Percentiles rank a stretch among this genome's conserved stretches.
Conservation (phyloP, 1,140 invertebrate species). For the Lasioglossum albipes region DNA sequence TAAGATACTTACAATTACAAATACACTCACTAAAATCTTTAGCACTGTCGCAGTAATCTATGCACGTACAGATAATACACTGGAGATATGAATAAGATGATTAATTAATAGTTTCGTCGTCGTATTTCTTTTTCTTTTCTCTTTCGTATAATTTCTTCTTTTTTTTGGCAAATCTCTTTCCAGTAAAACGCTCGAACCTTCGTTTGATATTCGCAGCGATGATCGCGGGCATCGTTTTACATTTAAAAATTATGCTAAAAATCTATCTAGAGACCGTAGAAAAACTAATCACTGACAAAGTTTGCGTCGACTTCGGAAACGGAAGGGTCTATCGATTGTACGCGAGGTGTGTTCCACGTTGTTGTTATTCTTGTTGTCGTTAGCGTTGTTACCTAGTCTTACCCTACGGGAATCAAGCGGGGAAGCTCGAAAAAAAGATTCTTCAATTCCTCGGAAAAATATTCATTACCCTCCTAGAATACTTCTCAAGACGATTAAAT, state of each 20-base stretch:
- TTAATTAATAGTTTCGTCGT: slow-evolving; percentile 13
- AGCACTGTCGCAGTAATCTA: slow-evolving; percentile 64
- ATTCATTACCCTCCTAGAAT: too few relatives aligned
- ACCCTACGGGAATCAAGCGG: background rate
- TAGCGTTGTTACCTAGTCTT: background rate
- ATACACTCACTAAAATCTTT: slow-evolving; percentile 67
- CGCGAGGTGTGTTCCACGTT: slow-evolving; percentile 47
- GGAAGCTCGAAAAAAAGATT: background rate
- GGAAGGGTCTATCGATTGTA: slow-evolving; percentile 1
- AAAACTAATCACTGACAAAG: background rate
- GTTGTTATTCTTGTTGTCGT: background rate
- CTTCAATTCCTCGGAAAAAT: background rate
- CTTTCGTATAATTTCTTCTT: background rate
- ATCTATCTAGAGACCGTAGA: background rate
- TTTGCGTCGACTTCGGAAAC: background rate
- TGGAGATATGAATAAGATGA: slow-evolving; percentile 56
- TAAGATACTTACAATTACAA: slow-evolving; percentile 72
- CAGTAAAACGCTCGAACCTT: slow-evolving; percentile 12
- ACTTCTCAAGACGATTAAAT: too few relatives aligned
- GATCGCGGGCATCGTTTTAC: slow-evolving; percentile 14
- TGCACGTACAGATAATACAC: slow-evolving; percentile 66
- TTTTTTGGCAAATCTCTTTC: slow-evolving; percentile 7
- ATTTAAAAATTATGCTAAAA: background rate
- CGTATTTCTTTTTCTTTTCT: too few relatives aligned
- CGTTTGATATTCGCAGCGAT: slow-evolving; percentile 16